Base-by-base conservation (phyloP, 2,113 vertebrate species). In the Cryptotis parvus region DNA sequence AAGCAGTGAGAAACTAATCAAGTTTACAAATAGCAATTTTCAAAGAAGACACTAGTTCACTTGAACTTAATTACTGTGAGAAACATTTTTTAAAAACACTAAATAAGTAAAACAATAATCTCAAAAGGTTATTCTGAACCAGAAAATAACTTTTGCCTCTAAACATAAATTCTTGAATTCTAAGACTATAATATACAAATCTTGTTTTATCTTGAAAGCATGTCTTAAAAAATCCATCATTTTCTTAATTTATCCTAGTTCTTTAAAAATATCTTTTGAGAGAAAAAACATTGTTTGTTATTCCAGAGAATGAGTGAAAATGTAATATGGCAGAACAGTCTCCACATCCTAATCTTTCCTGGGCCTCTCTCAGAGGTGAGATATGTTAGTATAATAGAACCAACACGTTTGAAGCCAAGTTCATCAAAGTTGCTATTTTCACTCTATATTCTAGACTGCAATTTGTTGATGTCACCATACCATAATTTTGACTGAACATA, bases 51-150 rank as follows among this genome's bases (percentile, higher is more conserved):
- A 33, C 18, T 88, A 77, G 24, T 72, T 84, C 41, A 89, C 37
- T 91, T 84, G 26, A 26, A 9, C 55, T 86, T 87, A 89, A 87
- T 45, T 35, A 41, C 66, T 43, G 11, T 86, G 24, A 84, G 2
- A 15, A 89, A 41, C 61, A 72, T 1, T n/a, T n/a, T n/a, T n/a
- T n/a, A 37, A 45, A 79, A 8, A 72, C 6, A 12, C 24, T 74
- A 72, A 76, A 31, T 73, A 77, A 86, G 79, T 43, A 39, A 87
- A 27, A 6, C 11, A 84, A n/a, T 69, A 20, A 86, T 65, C 37
- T 69, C 39, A 66, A 65, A 5, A 9, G 5, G 22, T 75, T 83
- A 78, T 68, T 87, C 24, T 61, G 26, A 72, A 14, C 5, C 33
- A 91, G 0, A 9, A 22, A 84, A 24, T 16, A 1, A 22, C 18